Evolutionary conservation across 2,888 invertebrate genomes (phyloP).

Genomic region (Eupithecia inturbata): DNA sequence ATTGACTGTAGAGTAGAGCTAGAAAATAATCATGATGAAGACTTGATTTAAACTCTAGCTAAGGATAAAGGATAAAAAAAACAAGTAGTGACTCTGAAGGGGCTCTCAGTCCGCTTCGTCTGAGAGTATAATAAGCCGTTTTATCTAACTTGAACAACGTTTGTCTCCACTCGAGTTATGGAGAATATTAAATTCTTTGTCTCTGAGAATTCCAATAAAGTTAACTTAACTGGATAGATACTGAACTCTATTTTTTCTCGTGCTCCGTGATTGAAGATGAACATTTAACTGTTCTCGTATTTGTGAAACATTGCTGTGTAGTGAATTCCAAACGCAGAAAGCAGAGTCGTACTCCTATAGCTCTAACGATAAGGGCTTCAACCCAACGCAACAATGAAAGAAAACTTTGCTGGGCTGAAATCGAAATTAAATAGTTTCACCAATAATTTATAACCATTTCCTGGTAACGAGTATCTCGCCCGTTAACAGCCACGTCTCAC

Average conservation of each 20-base stretch:
- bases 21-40: background rate
- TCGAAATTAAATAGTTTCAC: background rate
- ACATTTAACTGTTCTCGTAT: background rate
- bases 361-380: too few species aligned
- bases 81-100: background rate
- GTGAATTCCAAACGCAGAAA: background rate
- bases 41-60: background rate
- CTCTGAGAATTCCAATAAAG: constrained; percentile 12
- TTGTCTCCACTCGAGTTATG: constrained; percentile 8
- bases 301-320: background rate
- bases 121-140: background rate
- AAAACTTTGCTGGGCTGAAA: background rate
- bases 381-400: background rate
- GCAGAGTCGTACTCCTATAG: too few species aligned
- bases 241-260: constrained; percentile 1
- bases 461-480: background rate
- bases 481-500: background rate
- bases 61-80: background rate
- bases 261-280: constrained; percentile 9
- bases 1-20: background rate
- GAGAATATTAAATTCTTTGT: constrained; percentile 23
- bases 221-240: constrained; percentile 6
- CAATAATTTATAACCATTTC: background rate
- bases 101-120: background rate
- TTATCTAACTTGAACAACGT: constrained; percentile 4